Conservation (phyloP, 2,888 invertebrate genomes). For the Argynnis bischoffii region DNA sequence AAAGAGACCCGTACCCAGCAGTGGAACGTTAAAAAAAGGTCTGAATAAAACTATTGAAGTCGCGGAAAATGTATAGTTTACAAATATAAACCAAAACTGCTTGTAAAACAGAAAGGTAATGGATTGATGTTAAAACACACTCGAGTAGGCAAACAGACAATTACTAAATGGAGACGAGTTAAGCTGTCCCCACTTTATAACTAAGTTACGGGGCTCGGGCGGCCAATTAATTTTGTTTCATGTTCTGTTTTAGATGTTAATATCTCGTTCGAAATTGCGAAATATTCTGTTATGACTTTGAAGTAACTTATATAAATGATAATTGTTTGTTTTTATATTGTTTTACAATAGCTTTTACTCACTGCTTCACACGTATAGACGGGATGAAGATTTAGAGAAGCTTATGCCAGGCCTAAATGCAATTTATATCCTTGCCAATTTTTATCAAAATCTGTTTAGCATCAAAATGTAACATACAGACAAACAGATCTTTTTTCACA, state of each 20-base stretch:
- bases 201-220: constrained; percentile 39
- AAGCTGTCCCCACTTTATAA: constrained; percentile 43
- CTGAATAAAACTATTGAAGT: too few species aligned
- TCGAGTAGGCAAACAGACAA: constrained; percentile 40
- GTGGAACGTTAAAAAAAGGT: too few species aligned
- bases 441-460: too few species aligned
- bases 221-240: constrained; percentile 44
- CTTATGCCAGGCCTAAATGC: too few species aligned
- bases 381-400: too few species aligned
- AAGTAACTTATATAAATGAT: background rate
- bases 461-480: too few species aligned
- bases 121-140: constrained; percentile 28
- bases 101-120: constrained; percentile 6
- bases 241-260: constrained; percentile 41
- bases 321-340: background rate
- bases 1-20: too few species aligned
- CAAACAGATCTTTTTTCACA: too few species aligned
- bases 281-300: constrained; percentile 31
- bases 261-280: constrained; percentile 34
- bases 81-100: background rate
- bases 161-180: constrained; percentile 46
- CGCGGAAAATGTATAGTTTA: background rate
- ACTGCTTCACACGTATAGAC: too few species aligned
- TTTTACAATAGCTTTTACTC: background rate
- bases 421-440: too few species aligned